Base-by-base conservation (phyloP, 2,888 invertebrate species). In the Sisyra nigra region DNA sequence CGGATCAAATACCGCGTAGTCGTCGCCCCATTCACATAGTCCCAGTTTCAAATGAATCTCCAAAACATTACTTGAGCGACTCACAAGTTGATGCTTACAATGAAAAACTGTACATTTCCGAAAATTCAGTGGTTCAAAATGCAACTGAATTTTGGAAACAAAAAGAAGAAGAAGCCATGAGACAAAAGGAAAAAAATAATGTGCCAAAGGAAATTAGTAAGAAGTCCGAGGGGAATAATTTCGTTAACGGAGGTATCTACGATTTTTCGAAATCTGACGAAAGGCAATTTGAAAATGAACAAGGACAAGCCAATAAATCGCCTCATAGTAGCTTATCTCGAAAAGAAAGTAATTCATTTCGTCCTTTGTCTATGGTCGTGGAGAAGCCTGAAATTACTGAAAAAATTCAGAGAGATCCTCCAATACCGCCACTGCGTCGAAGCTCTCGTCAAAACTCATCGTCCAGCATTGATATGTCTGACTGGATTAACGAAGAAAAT, bases 1-100 rank as follows among this genome's bases (percentile, higher is more conserved):
- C 80, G 2, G 82, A 82, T 60, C 75, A 77, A 50, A 74, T 74
- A 47, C 81, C 82, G 0, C 66, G 82, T 52, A 81, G 81, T 46
- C 63, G 82, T 35, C 73, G 76, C 54, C 82, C 82, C 29, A 79
- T 83, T 50, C 75, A 79, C 52, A 71, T 82, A 47, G 67, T 76
- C 56, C 59, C 63, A 57, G 64, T 63, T 55, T 63, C 61, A 55
- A 63, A 61, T 49, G 63, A 63, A 47, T 53, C 56, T 46, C 65
- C 66, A 51, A 44, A 46, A 44, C 19, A 30, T 52, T 68, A 68
- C 54, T 55, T 68, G 50, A 70, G 67, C 54, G 69, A 69, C 52
- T 66, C 68, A 10, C 68, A 69, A 54, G 57, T 67, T 6, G 17
- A 41, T 59, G 50, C 13, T 11, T 14, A 29, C 8, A n/a, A 40